Base-by-base conservation (phyloP, 2,888 invertebrate genomes). In the Oxystoma pomonae region DNA sequence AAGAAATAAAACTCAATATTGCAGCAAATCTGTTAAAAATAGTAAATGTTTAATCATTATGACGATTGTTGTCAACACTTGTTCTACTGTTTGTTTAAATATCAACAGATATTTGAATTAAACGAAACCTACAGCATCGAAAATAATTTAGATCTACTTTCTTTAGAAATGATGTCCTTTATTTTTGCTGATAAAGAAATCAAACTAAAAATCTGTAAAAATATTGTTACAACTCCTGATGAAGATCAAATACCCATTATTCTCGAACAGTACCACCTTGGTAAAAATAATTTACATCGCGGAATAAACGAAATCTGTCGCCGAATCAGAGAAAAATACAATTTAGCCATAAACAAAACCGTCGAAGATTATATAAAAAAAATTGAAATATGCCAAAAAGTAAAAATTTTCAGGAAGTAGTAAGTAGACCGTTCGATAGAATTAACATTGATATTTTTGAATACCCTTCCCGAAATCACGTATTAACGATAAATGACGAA, bases 241-340 rank as follows among this genome's bases (percentile, higher is more conserved):
- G 2, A 50, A 51, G 65, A 59, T 16, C 19, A 63, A 63, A 65
- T 57, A 9, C 60, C 57, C n/a, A 57, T 63, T 22, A 63, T 63
- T 52, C 20, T 65, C 5, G 60, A 67, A 49, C 56, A 65, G 12
- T 63, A 58, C 22, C 62, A 65, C 20, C 16, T 51, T 1, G 61
- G 61, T 53, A 66, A 66, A 64, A 61, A 17, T 17, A 64, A 66
- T 55, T 22, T 66, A 20, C 58, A 66, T 18, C 22, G 60, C 5
- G 61, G 61, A 17, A 65, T 66, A 17, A 64, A 66, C 35, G 62
- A 66, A 66, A 66, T 64, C 16, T 35, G 59, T 22, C 59, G 60
- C 20, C 35, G 66, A 50, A 60, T 65, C 16, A 49, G 57, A 55
- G 58, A 62, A 64, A 66, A 66, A 65, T 65, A 64, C 53, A 64